Evolutionary conservation across 2,797 vertebrate genomes (phyloP).

Genomic region (Tragelaphus oryx): DNA sequence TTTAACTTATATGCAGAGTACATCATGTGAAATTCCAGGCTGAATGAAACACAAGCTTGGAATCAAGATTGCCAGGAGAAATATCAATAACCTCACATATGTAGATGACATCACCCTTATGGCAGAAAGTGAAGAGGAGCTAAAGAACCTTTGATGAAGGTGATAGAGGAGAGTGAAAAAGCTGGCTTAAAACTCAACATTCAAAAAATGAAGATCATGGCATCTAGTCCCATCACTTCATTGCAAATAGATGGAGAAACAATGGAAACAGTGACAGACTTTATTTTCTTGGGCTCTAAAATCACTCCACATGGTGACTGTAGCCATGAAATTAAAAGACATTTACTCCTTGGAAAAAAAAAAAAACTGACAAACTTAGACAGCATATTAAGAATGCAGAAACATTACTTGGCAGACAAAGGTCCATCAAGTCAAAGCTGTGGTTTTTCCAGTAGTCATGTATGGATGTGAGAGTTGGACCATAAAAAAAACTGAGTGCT

Average conservation of each 20-base stretch:
- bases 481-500: neutral
- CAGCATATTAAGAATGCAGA: neutral
- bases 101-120: neutral
- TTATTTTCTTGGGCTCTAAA: neutral
- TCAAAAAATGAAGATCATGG: neutral
- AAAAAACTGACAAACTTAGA: neutral
- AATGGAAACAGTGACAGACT: neutral
- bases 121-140: neutral
- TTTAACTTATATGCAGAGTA: neutral
- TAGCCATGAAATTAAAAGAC: neutral
- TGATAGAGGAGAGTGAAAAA: neutral
- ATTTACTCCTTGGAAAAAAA: neutral
- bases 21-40: neutral
- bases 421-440: neutral
- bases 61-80: neutral
- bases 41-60: neutral
- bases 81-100: neutral
- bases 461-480: neutral
- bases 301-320: neutral
- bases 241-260: neutral
- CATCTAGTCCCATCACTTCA: neutral
- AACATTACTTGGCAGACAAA: neutral
- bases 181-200: neutral
- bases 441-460: neutral
- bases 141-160: neutral